Evolutionary conservation across 1,140 invertebrate genomes (phyloP), one percentile per base, ranked within the genome.

Genomic region (Drosophila sproati): DNA sequence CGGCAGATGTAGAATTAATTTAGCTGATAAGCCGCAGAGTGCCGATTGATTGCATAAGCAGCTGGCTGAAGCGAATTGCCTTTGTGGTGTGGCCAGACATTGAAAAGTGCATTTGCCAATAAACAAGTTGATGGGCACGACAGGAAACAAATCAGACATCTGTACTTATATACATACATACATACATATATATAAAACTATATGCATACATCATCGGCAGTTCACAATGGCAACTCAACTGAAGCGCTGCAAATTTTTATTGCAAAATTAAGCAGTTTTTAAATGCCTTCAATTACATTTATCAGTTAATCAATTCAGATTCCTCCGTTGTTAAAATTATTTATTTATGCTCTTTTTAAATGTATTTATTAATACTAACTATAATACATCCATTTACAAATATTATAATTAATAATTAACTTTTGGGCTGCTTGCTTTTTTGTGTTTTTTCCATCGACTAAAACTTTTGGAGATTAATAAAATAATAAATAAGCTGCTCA

Each of bases 61-160:
- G 66, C 62, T 69, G 20, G 66, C 62, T 69, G 20, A 50, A 39
- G 45, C 31, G 3, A 43, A 50, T 20, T 20, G 20, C 20, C 20
- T 20, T 20, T 20, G 20, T 20, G 20, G 20, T 20, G 20, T 54
- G 62, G 63, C 62, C 67, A 83, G 74, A 66, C 77, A 80, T 74
- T 85, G 69, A 77, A 77, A 77, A 73, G 48, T 60, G 73, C 73
- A 78, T 66, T 75, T 39, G 76, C 66, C 20, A 41, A 60, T 60
- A 48, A 74, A 79, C 78, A 72, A 63, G 52, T 68, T 73, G 80
- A 89, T 91, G 89, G 89, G 89, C 89, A 70, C 89, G 89, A 86
- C 89, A 91, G 89, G 89, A 91, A 91, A 79, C 76, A 80, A 91
- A 91, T 80, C 89, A 91, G 89, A 91, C 89, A 88, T 45, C n/a